Conservation (phyloP, 1,140 invertebrate genomes). For the Cydia fagiglandana region DNA sequence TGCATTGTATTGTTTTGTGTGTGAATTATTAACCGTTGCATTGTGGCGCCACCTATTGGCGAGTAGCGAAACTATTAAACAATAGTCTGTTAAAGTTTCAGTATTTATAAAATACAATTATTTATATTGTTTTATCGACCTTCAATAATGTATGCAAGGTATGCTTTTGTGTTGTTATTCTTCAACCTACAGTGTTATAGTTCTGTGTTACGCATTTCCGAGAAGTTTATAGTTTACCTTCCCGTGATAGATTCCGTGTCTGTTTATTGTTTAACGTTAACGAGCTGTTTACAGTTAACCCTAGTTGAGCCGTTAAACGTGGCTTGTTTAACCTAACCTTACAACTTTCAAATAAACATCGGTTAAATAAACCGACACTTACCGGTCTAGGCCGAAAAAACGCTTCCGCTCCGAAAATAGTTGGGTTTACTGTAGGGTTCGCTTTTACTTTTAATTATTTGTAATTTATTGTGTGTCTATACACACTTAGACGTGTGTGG, state of each 20-base stretch:
- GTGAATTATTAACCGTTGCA: background rate
- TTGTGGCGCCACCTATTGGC: slow-evolving; percentile 5
- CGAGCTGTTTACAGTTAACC: slow-evolving; percentile 7
- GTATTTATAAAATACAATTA: too few species aligned
- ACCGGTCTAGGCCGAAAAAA: slow-evolving; percentile 13
- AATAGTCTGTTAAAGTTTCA: background rate
- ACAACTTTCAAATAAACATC: slow-evolving; percentile 10
- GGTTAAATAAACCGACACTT: background rate
- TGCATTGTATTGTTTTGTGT: background rate
- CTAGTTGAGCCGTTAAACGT: slow-evolving; percentile 14
- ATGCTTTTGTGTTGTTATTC: background rate
- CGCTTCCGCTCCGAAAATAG: background rate
- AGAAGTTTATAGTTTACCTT: slow-evolving; percentile 16
- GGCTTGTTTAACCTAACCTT: slow-evolving; percentile 10
- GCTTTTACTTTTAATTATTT: background rate
- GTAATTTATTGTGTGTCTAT: slow-evolving; percentile 11
- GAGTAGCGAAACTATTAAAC: background rate
- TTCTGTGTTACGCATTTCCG: background rate
- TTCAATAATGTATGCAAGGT: background rate
- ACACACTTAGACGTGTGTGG: background rate
- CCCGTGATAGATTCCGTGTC: background rate
- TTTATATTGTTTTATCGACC: background rate
- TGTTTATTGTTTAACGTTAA: slow-evolving; percentile 12
- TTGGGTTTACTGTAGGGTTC: background rate
- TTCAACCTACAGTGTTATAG: background rate